Base-by-base conservation (phyloP, 2,113 vertebrate species). In the Ploceus nigricollis region DNA sequence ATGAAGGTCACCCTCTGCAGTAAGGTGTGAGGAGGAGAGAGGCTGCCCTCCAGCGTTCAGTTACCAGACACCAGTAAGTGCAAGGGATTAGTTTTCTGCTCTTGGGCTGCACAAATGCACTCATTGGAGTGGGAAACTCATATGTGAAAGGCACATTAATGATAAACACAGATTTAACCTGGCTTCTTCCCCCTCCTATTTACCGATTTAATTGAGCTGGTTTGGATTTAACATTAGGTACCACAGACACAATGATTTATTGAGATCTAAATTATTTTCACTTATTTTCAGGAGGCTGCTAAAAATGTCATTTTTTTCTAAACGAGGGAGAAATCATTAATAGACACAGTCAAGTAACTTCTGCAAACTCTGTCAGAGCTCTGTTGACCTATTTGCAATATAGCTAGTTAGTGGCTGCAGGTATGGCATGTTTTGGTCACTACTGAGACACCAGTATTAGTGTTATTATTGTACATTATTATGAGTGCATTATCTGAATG, bases 31-130 rank as follows among this genome's bases (percentile, higher is more conserved):
- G 47, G 21, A 80, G 60, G 66, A 91, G 40, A 63, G 35, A 91
- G 44, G 60, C 9, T 94, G 94, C 95, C 95, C 89, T 93, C 94
- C 85, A 89, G 81, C 11, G 87, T 78, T 79, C n/a, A 71, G 15
- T 58, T 31, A 68, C 31, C 75, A 92, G 17, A 56, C 17, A 70
- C 20, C 11, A 54, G 11, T 11, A 22, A 11, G 51, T 53, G 44
- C 9, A 22, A 11, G 23, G 21, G 11, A 92, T 12, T 50, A 17
- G 14, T 54, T 84, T 83, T 39, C 82, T 63, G 35, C 30, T 44
- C 47, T 48, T 37, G 45, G 84, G 78, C 40, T 85, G 37, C 40
- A 57, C 2, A 35, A 79, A 72, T 0, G 0, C 18, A 13, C 23
- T 39, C 33, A 48, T 0, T 0, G 2, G 23, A 75, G 15, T 8